A percentile compares a stretch with the other conserved stretches of the same genome.
Conservation (phyloP, 2,113 vertebrate genomes). For the Saiga tatarica region DNA sequence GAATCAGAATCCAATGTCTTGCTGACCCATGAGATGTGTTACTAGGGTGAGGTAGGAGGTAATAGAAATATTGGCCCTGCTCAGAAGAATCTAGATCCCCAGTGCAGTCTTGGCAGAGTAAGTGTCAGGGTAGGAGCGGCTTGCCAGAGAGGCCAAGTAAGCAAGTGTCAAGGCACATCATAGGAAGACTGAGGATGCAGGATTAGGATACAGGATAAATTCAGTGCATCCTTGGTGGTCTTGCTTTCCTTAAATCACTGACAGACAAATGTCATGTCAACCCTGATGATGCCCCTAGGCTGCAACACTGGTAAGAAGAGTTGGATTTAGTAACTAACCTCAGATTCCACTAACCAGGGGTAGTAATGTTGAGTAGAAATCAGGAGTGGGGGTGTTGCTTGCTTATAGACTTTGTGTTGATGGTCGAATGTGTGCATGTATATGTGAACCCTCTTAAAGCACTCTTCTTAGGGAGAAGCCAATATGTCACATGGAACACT, state of each 20-base stretch:
- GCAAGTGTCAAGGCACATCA: background rate
- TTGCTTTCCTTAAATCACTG: background rate
- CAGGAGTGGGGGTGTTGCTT: background rate
- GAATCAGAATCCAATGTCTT: background rate
- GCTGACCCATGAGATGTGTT: background rate
- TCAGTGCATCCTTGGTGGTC: background rate
- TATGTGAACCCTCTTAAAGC: background rate
- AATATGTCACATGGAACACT: too few species aligned
- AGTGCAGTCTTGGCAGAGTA: background rate
- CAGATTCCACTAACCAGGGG: background rate
- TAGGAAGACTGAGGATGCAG: background rate
- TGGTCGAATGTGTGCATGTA: background rate
- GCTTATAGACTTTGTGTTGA: background rate
- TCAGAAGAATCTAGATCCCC: background rate
- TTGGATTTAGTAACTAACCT: background rate
- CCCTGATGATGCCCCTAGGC: background rate
- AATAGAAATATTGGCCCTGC: background rate
- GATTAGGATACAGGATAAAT: background rate
- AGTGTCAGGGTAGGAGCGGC: background rate
- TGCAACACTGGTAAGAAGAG: background rate
- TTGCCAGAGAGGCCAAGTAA: background rate
- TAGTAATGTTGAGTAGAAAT: background rate
- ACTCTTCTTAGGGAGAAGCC: background rate
- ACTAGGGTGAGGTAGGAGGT: background rate
- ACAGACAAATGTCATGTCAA: background rate